Base-by-base conservation (phyloP, 2,113 vertebrate genomes). In the Cinclus mexicanus region DNA sequence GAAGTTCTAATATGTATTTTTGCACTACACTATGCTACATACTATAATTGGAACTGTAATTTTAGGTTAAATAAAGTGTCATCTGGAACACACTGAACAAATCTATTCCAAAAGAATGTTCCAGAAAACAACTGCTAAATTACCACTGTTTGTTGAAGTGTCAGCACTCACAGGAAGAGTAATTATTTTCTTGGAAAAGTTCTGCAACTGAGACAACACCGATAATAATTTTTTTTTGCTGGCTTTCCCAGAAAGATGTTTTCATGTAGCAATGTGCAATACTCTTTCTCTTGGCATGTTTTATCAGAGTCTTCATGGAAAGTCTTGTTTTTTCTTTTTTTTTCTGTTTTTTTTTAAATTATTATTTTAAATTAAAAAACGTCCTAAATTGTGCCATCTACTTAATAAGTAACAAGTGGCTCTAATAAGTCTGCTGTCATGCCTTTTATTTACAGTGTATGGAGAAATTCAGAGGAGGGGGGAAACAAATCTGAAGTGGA, bases 401-500 rank as follows among this genome's bases (percentile, higher is more conserved):
- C 57, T 68, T 95, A 97, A 96, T 90, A 83, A 94, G 56, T 89
- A 95, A 91, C 96, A 97, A 95, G 87, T 92, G 84, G 79, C n/a
- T 95, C 85, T 93, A 94, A 81, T 91, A 91, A 94, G 47, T 89
- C 59, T 94, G 18, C 82, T 96, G 89, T 94, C 83, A 84, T 94
- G 76, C 59, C 96, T 96, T 96, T 97, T 97, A 96, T 97, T 96
- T 97, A 93, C 84, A 97, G 59, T 92, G 65, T 84, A 78, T 90
- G 85, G 69, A 86, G 84, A 96, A 97, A 95, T 95, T 83, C 84
- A 90, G 85, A 55, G 26, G 53, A 6, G 9, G 17, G 14, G 33
- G 42, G 37, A 35, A 50, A 81, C 19, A 94, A 97, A 96, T 98
- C 96, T 97, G 97, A 95, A 97, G 92, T 95, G 83, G 94, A 97